Percentiles rank a stretch among this genome's conserved stretches.
Evolutionary conservation across 2,113 vertebrate genomes (phyloP).

Genomic region (Corythaixoides concolor): DNA sequence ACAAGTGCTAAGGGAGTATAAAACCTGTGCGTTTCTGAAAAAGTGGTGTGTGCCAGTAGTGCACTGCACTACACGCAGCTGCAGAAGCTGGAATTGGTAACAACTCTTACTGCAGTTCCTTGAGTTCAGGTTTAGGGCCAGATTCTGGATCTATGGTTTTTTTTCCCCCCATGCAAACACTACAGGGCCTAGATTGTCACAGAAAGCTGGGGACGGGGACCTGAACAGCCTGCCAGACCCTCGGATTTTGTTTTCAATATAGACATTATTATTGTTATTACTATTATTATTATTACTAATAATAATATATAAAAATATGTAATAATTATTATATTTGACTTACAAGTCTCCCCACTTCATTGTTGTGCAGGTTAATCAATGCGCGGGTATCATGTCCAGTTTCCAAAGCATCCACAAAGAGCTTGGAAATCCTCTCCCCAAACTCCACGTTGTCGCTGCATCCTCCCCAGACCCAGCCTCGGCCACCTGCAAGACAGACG

Average conservation of each 20-base stretch:
- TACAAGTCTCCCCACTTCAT: conserved; percentile 91
- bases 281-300: background rate
- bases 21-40: background rate
- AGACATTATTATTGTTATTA: background rate
- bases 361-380: conserved; percentile 95
- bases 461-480: conserved; percentile 97
- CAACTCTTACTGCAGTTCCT: background rate
- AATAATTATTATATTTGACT: conserved; percentile 25
- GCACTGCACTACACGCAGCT: background rate
- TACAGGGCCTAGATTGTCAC: background rate
- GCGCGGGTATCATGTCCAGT: conserved; percentile 90
- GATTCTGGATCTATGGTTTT: background rate
- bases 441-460: conserved; percentile 96
- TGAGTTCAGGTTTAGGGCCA: background rate
- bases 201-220: background rate
- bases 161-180: background rate
- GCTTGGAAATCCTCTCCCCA: conserved; percentile 92
- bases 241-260: background rate
- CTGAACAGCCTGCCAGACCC: background rate
- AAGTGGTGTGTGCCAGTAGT: background rate
- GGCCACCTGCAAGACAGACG: conserved; percentile 79
- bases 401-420: conserved; percentile 93
- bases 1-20: background rate
- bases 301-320: too few relatives aligned
- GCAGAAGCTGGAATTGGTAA: background rate